Evolutionary conservation across 2,797 vertebrate genomes (phyloP).

Genomic region (Decapterus maruadsi): DNA sequence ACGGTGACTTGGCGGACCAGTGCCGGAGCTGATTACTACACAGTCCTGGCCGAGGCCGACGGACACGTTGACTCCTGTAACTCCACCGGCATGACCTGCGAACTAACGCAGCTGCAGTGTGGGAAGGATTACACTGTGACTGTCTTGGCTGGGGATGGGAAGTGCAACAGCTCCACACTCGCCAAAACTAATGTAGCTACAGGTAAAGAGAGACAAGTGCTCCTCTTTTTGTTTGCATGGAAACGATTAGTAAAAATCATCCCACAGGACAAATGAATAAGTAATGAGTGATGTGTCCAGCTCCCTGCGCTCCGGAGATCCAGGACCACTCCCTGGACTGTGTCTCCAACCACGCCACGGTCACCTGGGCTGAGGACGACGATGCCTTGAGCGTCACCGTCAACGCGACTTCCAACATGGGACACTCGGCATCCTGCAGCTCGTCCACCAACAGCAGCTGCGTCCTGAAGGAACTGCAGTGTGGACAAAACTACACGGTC

Average conservation of each 20-base stretch:
- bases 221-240: background rate
- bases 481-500: constrained; percentile 79
- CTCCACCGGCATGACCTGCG: constrained; percentile 70
- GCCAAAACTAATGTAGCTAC: constrained; percentile 70
- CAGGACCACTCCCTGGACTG: constrained; percentile 65
- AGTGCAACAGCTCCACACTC: constrained; percentile 79
- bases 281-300: constrained; percentile 53
- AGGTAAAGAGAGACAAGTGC: constrained; percentile 68
- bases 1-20: constrained; percentile 78
- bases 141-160: constrained; percentile 78
- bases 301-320: constrained; percentile 81
- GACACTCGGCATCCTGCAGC: constrained; percentile 68
- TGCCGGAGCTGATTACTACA: constrained; percentile 74
- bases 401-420: constrained; percentile 66
- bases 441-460: constrained; percentile 73
- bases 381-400: constrained; percentile 63
- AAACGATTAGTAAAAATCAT: background rate
- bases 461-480: constrained; percentile 70
- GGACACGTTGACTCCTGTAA: constrained; percentile 58
- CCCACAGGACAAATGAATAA: background rate
- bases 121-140: constrained; percentile 79
- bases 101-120: constrained; percentile 76
- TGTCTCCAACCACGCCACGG: constrained; percentile 54
- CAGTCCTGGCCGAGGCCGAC: constrained; percentile 67
- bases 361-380: constrained; percentile 74